phyloP scores from a whole-genome alignment of 2,797 vertebrate species.

The Cetoscarus ocellatus region DNA sequence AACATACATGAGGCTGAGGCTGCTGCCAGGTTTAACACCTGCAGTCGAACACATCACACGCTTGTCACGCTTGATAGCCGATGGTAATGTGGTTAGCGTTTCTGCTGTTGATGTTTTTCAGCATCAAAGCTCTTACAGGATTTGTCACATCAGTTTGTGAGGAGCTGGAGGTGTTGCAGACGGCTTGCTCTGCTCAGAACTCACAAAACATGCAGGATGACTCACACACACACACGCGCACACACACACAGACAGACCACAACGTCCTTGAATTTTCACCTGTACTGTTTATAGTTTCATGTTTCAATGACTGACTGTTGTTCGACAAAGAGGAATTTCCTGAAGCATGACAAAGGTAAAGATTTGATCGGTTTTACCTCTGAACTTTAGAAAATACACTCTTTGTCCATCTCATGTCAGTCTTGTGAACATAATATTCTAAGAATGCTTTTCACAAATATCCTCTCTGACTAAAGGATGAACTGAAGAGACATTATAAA shows the following conservation, averaged over 20 bases:
- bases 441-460: no score
- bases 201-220: constrained; percentile 1
- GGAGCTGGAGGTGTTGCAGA: constrained; percentile 14
- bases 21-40: constrained; percentile 24
- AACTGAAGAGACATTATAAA: no score
- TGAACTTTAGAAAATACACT: no score
- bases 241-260: neutral
- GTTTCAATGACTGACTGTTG: neutral
- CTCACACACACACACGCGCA: neutral
- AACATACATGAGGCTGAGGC: constrained; percentile 20
- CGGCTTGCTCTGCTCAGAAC: constrained; percentile 3
- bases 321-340: neutral
- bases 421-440: no score
- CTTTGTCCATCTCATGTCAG: no score
- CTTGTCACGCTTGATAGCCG: constrained; percentile 28
- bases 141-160: constrained; percentile 41
- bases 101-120: constrained; percentile 30
- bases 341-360: no score
- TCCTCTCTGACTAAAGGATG: no score
- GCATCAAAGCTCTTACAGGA: constrained; percentile 37
- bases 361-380: no score
- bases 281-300: neutral
- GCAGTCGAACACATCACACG: constrained; percentile 29
- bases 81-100: constrained; percentile 42
- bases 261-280: neutral